Percentiles rank a stretch among this genome's conserved stretches.
Evolutionary conservation across 2,797 vertebrate genomes (phyloP).

Genomic region (Chlorospingus flavigularis): DNA sequence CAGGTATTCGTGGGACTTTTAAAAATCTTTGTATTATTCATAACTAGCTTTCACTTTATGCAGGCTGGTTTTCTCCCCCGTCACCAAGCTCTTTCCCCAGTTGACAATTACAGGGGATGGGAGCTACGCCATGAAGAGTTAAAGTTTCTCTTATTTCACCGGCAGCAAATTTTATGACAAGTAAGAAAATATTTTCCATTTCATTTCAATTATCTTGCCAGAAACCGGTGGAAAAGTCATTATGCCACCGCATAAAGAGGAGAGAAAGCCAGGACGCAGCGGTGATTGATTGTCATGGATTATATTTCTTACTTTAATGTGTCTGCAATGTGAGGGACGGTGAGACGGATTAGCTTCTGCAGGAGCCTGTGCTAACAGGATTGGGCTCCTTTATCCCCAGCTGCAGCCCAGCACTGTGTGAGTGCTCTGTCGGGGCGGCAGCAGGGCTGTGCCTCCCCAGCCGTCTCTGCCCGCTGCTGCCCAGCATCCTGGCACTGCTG

Average conservation of each 20-base stretch:
- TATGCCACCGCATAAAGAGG: slow-evolving; percentile 64
- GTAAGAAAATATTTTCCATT: slow-evolving; percentile 73
- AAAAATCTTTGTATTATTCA: slow-evolving; percentile 24
- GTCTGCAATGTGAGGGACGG: slow-evolving; percentile 54
- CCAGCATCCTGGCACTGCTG: neutral
- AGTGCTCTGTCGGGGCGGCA: neutral
- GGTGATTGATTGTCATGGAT: slow-evolving; percentile 64
- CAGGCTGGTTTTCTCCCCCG: slow-evolving; percentile 14
- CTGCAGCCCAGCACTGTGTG: neutral
- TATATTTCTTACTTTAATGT: slow-evolving; percentile 67
- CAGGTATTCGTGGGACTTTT: neutral
- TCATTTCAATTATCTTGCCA: slow-evolving; percentile 77
- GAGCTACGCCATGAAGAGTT: slow-evolving; percentile 57
- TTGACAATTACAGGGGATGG: slow-evolving; percentile 43
- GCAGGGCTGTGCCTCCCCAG: neutral
- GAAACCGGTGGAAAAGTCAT: slow-evolving; percentile 73
- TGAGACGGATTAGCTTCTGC: slow-evolving; percentile 28
- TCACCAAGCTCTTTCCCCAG: neutral
- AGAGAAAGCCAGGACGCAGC: slow-evolving; percentile 55
- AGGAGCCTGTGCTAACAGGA: slow-evolving; percentile 35
- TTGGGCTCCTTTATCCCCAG: slow-evolving; percentile 34
- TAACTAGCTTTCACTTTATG: slow-evolving; percentile 2
- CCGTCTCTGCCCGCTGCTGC: neutral
- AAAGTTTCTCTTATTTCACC: slow-evolving; percentile 40
- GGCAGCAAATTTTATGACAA: slow-evolving; percentile 67